Conservation (phyloP, 2,888 invertebrate genomes). For the Leuctra nigra region DNA sequence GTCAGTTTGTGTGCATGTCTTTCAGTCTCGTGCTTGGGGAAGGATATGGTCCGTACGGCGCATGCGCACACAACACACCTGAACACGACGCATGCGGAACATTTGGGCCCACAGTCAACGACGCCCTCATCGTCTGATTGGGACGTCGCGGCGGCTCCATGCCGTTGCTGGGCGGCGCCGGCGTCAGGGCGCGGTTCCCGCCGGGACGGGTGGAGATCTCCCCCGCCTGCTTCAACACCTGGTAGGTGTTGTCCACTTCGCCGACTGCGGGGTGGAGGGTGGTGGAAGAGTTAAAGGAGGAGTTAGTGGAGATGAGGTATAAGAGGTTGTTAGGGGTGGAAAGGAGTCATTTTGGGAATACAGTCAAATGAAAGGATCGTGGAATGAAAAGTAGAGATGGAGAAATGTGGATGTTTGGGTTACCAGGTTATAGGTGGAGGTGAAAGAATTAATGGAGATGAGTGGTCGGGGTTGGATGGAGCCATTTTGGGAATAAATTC, state of each 20-base stretch:
- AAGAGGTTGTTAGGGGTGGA: too few species aligned
- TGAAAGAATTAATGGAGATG: not conserved
- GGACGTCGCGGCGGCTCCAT: slow-evolving; percentile 40
- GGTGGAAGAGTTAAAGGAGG: slow-evolving; percentile 4
- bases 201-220: slow-evolving; percentile 51
- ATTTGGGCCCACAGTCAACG: slow-evolving; percentile 53
- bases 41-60: too few species aligned
- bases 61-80: too few species aligned
- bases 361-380: too few species aligned
- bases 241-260: slow-evolving; percentile 86
- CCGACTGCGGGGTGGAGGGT: slow-evolving; percentile 19
- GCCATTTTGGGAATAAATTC: too few species aligned
- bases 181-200: slow-evolving; percentile 18
- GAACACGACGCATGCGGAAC: slow-evolving; percentile 61
- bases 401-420: not conserved
- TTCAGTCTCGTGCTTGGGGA: too few species aligned
- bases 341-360: too few species aligned
- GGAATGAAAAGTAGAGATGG: not conserved
- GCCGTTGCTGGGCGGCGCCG: slow-evolving; percentile 33
- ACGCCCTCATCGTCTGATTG: slow-evolving; percentile 29
- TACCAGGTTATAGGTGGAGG: not conserved
- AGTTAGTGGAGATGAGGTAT: not conserved
- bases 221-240: slow-evolving; percentile 90
- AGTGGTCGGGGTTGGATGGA: too few species aligned
- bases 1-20: too few species aligned